phyloP scores from a whole-genome alignment of 2,888 invertebrate species.

The Sabellastarte sp. region DNA sequence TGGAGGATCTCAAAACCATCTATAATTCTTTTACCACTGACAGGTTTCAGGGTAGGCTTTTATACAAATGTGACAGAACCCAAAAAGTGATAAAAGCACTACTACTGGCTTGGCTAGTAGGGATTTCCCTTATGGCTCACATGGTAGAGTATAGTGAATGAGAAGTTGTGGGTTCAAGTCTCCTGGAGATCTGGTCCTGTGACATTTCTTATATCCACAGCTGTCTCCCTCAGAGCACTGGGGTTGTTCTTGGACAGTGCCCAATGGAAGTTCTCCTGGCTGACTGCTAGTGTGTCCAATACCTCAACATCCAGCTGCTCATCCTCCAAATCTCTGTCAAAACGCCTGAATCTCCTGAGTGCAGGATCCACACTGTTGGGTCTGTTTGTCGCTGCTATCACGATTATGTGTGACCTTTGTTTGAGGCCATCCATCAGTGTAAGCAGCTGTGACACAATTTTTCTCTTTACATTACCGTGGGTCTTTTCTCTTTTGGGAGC shows the following conservation, averaged over 20 bases:
- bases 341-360: conserved; percentile 93
- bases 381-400: conserved; percentile 99
- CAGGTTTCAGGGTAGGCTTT: too few relatives aligned
- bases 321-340: conserved; percentile 97
- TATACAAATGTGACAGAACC: too few relatives aligned
- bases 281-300: conserved; percentile 92
- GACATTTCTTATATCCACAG: conserved; percentile 97
- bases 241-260: conserved; percentile 99
- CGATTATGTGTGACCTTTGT: conserved; percentile 97
- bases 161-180: too few relatives aligned
- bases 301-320: conserved; percentile 99
- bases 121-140: too few relatives aligned
- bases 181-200: too few relatives aligned
- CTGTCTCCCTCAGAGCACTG: conserved; percentile 96
- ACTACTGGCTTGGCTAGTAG: too few relatives aligned
- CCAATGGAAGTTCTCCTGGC: conserved; percentile 99
- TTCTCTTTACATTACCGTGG: conserved; percentile 93
- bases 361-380: conserved; percentile 99
- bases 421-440: conserved; percentile 99
- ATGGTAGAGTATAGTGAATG: too few relatives aligned
- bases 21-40: too few relatives aligned
- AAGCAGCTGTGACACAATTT: conserved; percentile 95
- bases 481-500: conserved; percentile 99
- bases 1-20: too few relatives aligned
- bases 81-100: too few relatives aligned